Percentiles rank a stretch among this genome's conserved stretches.
phyloP scores from a whole-genome alignment of 2,113 vertebrate genomes.

The Oreochromis spilurus region DNA sequence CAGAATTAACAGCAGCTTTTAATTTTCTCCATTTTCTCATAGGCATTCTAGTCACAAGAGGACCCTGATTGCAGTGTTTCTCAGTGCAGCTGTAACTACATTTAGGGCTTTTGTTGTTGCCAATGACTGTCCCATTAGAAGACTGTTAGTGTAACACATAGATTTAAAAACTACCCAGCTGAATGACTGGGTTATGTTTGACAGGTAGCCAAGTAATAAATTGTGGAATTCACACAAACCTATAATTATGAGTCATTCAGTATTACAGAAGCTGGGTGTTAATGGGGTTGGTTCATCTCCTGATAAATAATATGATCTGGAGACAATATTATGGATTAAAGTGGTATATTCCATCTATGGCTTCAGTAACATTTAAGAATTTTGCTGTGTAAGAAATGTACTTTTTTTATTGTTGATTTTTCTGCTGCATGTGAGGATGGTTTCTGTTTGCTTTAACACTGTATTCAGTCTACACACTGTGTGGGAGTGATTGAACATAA shows the following conservation, averaged over 20 bases:
- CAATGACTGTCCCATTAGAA: neutral
- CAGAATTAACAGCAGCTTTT: neutral
- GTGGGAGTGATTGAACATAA: conserved; percentile 6
- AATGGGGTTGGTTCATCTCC: neutral
- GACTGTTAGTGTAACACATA: neutral
- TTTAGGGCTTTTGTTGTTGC: neutral
- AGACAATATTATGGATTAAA: neutral
- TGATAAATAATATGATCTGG: neutral
- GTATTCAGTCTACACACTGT: neutral
- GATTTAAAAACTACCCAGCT: neutral
- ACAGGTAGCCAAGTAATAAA: neutral
- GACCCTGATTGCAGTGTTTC: neutral
- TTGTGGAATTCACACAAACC: neutral
- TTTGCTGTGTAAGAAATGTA: neutral
- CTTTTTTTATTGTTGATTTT: neutral
- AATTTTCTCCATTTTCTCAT: neutral
- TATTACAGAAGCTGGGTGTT: neutral
- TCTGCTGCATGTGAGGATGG: neutral
- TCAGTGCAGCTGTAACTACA: neutral
- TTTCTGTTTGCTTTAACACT: neutral
- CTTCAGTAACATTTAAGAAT: neutral
- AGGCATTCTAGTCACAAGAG: neutral
- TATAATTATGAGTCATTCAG: neutral
- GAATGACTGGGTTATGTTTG: neutral
- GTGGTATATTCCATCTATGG: neutral